Base-by-base conservation (phyloP, 2,888 invertebrate genomes). In the Electrophaes corylata region DNA sequence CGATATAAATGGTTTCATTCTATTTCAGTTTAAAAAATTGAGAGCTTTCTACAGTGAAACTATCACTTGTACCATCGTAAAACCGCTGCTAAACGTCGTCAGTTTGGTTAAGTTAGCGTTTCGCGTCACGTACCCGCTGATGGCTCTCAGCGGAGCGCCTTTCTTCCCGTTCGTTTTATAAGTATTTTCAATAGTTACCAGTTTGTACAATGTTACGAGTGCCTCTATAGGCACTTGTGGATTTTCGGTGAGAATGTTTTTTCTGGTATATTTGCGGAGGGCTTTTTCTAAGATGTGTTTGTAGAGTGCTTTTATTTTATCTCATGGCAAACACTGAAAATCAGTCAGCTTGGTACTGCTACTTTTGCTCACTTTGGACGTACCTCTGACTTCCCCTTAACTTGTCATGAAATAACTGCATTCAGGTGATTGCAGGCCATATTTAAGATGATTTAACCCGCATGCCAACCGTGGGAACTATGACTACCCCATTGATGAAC, bases 101-200 rank as follows among this genome's bases (percentile, higher is more conserved):
- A 66, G 74, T 76, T 75, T 62, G 65, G 71, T 71, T 71, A 72
- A 71, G 74, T 76, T 83, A 71, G 66, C 75, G 75, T 81, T 83
- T 81, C 82, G 74, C 70, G 67, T 82, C 84, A 85, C 85, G 84
- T 84, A 64, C 49, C 70, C 71, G 70, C 74, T 78, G 75, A 84
- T 81, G 79, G 83, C 75, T 74, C 82, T 83, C 79, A 47, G 64
- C 70, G 80, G 78, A 73, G 67, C 70, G 48, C 77, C 75, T 72
- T 79, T 78, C 79, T 75, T 77, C 75, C 77, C 73, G 71, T 29
- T 74, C 78, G 74, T 72, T 80, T 79, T 76, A 73, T 81, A 81
- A 83, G 78, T 79, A 81, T 84, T 62, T 64, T 79, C 78, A 81
- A 80, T 80, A 79, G 78, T 81, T 76, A 77, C 75, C 78, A 73